Evolutionary conservation across 2,113 vertebrate genomes (phyloP).

Genomic region (Notechis scutatus): DNA sequence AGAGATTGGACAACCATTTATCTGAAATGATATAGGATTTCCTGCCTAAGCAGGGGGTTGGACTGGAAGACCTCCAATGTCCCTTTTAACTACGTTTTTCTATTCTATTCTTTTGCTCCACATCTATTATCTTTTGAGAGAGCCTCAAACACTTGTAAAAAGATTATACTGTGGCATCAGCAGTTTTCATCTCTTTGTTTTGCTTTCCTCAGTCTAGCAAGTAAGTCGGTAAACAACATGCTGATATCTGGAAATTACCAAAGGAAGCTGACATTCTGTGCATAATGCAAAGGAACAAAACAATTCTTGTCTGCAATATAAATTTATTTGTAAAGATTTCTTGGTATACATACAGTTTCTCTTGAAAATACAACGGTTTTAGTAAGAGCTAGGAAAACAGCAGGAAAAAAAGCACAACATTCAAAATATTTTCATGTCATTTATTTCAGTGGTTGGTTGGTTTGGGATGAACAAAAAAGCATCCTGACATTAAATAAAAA

Average conservation of each 20-base stretch:
- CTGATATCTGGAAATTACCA: not conserved
- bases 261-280: not conserved
- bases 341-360: not conserved
- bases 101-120: not conserved
- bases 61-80: too few species aligned
- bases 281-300: not conserved
- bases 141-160: not conserved
- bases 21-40: too few species aligned
- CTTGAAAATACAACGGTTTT: constrained; percentile 9
- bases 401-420: not conserved
- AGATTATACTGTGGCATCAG: not conserved
- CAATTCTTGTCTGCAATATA: not conserved
- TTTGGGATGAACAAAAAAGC: not conserved
- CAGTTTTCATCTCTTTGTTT: constrained; percentile 3
- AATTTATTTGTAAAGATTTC: not conserved
- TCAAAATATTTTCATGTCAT: constrained; percentile 5
- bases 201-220: not conserved
- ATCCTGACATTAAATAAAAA: too few species aligned
- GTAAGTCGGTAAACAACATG: constrained; percentile 12
- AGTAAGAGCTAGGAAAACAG: not conserved
- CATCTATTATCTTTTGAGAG: not conserved
- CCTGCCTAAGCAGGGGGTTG: too few species aligned
- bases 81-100: too few species aligned
- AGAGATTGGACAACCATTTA: too few species aligned
- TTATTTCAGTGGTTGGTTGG: not conserved